Conservation (phyloP, 1,140 invertebrate genomes). For the Drosophila ercepeae region DNA sequence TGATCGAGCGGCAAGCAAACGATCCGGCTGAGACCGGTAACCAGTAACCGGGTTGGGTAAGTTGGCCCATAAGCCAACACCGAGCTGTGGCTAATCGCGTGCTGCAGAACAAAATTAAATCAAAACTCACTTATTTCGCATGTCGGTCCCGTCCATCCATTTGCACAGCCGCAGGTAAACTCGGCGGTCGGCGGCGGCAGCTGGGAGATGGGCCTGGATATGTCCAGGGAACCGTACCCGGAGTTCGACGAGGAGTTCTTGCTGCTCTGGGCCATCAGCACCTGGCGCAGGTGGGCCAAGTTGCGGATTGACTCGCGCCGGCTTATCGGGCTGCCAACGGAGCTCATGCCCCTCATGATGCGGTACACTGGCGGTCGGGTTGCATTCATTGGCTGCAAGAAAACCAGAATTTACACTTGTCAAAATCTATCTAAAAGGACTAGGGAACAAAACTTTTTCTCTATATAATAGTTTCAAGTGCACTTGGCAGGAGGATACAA, state of each 20-base stretch:
- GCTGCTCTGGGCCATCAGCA: slow-evolving; percentile 40
- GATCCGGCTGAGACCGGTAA: not conserved
- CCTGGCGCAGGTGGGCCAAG: slow-evolving; percentile 50
- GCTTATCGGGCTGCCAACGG: slow-evolving; percentile 84
- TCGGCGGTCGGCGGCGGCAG: slow-evolving; percentile 77
- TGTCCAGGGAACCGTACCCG: not conserved
- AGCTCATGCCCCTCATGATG: slow-evolving; percentile 83
- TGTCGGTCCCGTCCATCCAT: slow-evolving; percentile 92
- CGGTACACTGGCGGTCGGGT: slow-evolving; percentile 71
- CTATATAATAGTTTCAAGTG: slow-evolving; percentile 6
- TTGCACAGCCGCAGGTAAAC: slow-evolving; percentile 92
- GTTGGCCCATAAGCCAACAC: slow-evolving; percentile 4
- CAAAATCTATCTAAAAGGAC: too few species aligned
- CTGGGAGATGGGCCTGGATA: slow-evolving; percentile 12
- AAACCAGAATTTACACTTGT: slow-evolving; percentile 2
- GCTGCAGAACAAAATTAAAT: slow-evolving; percentile 77
- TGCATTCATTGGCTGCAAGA: slow-evolving; percentile 57
- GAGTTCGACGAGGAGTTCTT: slow-evolving; percentile 12
- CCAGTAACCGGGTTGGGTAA: slow-evolving; percentile 5
- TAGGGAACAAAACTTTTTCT: not conserved
- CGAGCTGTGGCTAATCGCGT: slow-evolving; percentile 74
- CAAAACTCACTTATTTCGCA: slow-evolving; percentile 89
- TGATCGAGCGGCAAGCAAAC: slow-evolving; percentile 59
- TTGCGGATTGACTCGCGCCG: slow-evolving; percentile 73
- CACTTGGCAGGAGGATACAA: slow-evolving; percentile 41